Evolutionary conservation across 1,140 invertebrate genomes (phyloP).

Genomic region (Halictus rubicundus): DNA sequence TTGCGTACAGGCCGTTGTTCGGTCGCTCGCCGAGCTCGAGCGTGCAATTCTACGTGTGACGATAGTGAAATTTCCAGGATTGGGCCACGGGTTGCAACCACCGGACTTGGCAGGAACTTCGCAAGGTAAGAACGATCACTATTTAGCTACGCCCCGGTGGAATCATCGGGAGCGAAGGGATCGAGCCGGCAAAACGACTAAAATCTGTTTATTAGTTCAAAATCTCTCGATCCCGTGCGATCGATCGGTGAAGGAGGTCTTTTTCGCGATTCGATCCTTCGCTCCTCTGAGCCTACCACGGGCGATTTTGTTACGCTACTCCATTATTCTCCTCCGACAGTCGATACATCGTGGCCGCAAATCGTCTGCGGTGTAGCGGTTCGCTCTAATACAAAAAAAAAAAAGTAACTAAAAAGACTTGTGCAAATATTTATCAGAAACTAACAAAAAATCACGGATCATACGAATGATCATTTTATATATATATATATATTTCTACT

Average conservation of each 20-base stretch:
- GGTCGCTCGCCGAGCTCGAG: slow-evolving; percentile 45
- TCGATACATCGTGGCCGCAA: slow-evolving; percentile 64
- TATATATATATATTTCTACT: neutral
- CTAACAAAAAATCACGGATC: slow-evolving; percentile 78
- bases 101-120: slow-evolving; percentile 89
- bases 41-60: slow-evolving; percentile 76
- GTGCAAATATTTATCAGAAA: slow-evolving; percentile 80
- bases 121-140: slow-evolving; percentile 87
- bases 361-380: slow-evolving; percentile 63
- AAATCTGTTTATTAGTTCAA: no score
- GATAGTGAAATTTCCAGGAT: slow-evolving; percentile 83
- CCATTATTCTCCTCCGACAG: slow-evolving; percentile 68
- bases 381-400: slow-evolving; percentile 64
- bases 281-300: slow-evolving; percentile 72
- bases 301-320: slow-evolving; percentile 71
- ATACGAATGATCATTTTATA: slow-evolving; percentile 52
- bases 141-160: slow-evolving; percentile 62
- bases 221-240: no score
- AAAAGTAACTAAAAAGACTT: slow-evolving; percentile 69
- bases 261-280: slow-evolving; percentile 5
- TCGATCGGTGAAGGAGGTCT: neutral
- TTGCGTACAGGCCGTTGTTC: slow-evolving; percentile 77
- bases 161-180: slow-evolving; percentile 68
- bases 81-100: slow-evolving; percentile 84
- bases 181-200: slow-evolving; percentile 1